Conservation (phyloP, 2,888 invertebrate species). For the Dendrolimus pini region DNA sequence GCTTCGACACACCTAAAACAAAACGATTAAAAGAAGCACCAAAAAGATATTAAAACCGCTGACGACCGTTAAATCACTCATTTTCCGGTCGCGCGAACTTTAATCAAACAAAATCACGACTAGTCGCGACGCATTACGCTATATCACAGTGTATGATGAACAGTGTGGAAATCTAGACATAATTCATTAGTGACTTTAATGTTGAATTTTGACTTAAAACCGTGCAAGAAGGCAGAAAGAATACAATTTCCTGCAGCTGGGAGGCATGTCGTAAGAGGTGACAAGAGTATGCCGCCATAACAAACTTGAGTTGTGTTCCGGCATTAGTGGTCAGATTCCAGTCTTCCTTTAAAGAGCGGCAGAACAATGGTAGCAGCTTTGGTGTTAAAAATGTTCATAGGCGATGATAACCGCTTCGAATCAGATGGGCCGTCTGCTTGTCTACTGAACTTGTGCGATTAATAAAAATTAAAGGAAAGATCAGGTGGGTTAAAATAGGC, state of each 20-base stretch:
- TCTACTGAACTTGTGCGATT: no score
- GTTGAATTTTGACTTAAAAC: background rate
- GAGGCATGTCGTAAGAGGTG: no score
- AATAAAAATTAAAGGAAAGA: no score
- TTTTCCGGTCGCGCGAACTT: constrained; percentile 25
- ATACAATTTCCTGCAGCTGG: background rate
- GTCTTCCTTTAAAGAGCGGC: no score
- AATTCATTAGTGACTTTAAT: background rate
- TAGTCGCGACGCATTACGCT: background rate
- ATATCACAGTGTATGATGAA: background rate
- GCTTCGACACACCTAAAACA: constrained; percentile 2
- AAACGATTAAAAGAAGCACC: background rate
- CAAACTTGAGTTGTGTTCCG: no score
- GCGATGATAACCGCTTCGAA: no score
- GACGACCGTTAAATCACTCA: constrained; percentile 1
- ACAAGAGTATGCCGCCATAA: no score
- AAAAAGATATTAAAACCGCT: background rate
- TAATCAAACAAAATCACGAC: constrained; percentile 17
- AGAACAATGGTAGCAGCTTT: no score
- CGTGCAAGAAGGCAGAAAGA: background rate
- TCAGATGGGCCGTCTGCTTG: no score
- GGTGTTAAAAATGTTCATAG: no score
- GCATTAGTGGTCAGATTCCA: no score
- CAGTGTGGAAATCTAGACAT: background rate
- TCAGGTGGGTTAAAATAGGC: no score